Evolutionary conservation across 2,113 vertebrate species (phyloP).

Genomic region (Malaclemys terrapin): DNA sequence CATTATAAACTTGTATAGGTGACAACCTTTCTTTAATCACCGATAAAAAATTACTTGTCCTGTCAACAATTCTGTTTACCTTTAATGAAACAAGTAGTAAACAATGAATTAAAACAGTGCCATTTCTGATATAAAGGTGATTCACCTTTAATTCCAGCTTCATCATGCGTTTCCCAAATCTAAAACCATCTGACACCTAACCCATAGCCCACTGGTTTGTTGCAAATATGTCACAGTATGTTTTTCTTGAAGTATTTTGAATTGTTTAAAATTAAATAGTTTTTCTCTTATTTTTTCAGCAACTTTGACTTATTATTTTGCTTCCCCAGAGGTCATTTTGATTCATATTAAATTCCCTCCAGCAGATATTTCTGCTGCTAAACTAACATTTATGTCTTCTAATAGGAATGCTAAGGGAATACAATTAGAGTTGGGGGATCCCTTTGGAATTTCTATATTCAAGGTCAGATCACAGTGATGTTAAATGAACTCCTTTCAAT

Average conservation of each 20-base stretch:
- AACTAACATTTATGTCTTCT: slow-evolving; percentile 46
- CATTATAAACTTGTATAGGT: too few relatives aligned
- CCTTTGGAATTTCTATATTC: slow-evolving; percentile 24
- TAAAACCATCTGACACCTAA: neutral
- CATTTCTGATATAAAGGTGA: neutral
- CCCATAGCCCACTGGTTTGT: neutral
- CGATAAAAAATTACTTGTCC: too few relatives aligned
- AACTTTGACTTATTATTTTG: neutral
- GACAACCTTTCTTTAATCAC: too few relatives aligned
- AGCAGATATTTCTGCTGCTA: slow-evolving; percentile 35
- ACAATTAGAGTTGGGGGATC: slow-evolving; percentile 54
- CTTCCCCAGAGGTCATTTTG: neutral
- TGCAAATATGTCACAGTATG: neutral
- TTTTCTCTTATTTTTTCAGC: neutral
- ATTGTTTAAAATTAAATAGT: neutral
- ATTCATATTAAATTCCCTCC: neutral
- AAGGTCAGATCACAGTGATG: slow-evolving; percentile 27
- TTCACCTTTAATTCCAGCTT: neutral
- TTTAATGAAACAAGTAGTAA: too few relatives aligned
- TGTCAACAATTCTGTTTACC: too few relatives aligned
- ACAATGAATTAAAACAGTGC: neutral
- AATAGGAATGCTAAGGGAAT: slow-evolving; percentile 24
- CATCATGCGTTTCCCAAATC: neutral
- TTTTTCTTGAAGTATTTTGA: neutral
- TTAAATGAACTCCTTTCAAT: slow-evolving; percentile 50